Conservation (phyloP, 2,797 vertebrate species). For the Taenioides sp. region DNA sequence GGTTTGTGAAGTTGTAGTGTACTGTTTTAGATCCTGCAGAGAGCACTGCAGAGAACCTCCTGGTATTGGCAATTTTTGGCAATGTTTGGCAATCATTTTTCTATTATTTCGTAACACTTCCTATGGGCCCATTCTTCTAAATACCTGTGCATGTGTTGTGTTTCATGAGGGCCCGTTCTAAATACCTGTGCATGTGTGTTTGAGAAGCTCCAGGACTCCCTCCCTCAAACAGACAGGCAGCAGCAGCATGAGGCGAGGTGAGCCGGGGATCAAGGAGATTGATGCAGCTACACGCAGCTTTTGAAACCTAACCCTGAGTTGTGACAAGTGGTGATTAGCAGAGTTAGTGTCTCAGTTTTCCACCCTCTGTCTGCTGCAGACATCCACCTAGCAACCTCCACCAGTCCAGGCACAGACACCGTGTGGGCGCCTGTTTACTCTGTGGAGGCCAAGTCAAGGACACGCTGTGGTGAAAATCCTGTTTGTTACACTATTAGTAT, state of each 20-base stretch:
- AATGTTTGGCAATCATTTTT: too few species aligned
- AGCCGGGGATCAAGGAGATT: constrained; percentile 44
- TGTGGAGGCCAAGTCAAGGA: neutral
- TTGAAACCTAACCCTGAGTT: constrained; percentile 53
- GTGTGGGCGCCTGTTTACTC: neutral
- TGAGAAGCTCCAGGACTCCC: neutral
- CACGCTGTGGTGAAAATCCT: neutral
- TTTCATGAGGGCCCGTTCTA: too few species aligned
- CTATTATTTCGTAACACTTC: too few species aligned
- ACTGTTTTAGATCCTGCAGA: too few species aligned
- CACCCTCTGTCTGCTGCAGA: constrained; percentile 43
- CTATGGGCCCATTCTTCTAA: too few species aligned
- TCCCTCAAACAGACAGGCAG: constrained; percentile 13
- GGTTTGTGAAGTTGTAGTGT: too few species aligned
- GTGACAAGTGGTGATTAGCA: constrained; percentile 61
- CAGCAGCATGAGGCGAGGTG: constrained; percentile 24
- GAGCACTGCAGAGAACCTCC: too few species aligned
- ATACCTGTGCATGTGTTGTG: neutral
- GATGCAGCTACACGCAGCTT: constrained; percentile 40
- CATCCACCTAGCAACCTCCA: neutral
- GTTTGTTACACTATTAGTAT: too few species aligned
- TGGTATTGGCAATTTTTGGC: too few species aligned
- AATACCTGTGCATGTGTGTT: neutral
- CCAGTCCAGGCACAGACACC: neutral
- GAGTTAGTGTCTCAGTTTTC: constrained; percentile 41